Evolutionary conservation across 2,113 vertebrate species (phyloP).

Genomic region (Nettapus auritus): DNA sequence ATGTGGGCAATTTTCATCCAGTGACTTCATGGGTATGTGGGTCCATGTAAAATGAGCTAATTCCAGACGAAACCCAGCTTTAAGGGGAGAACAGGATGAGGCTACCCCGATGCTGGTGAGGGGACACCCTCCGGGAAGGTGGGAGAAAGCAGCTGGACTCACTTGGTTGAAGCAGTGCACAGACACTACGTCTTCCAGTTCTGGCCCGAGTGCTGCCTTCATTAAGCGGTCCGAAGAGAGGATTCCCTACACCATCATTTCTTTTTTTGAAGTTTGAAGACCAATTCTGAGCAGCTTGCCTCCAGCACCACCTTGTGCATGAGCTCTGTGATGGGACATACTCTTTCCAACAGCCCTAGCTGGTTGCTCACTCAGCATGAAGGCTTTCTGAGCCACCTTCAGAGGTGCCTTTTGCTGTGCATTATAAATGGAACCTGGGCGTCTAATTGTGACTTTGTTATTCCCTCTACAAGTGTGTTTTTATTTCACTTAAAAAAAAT

Average conservation of each 20-base stretch:
- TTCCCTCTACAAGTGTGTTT: neutral
- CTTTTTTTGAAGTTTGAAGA: neutral
- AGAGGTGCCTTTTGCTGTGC: neutral
- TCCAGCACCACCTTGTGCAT: neutral
- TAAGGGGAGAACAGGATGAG: neutral
- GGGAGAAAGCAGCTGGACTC: neutral
- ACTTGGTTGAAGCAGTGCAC: accelerated
- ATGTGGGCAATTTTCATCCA: neutral
- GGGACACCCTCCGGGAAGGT: neutral
- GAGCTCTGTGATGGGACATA: neutral
- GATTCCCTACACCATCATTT: neutral
- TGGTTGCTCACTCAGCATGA: neutral
- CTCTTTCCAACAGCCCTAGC: neutral
- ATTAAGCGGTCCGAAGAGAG: neutral
- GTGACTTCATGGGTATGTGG: neutral
- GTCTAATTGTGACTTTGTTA: neutral
- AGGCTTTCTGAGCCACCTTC: neutral
- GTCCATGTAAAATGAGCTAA: neutral
- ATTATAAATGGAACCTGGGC: neutral
- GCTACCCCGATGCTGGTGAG: too few relatives aligned
- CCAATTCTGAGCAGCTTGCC: neutral
- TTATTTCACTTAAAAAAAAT: neutral
- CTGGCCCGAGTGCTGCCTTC: neutral
- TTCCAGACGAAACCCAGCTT: neutral
- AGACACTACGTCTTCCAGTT: accelerated